Conservation (phyloP, 2,797 vertebrate genomes). For the Enoplosus armatus region DNA sequence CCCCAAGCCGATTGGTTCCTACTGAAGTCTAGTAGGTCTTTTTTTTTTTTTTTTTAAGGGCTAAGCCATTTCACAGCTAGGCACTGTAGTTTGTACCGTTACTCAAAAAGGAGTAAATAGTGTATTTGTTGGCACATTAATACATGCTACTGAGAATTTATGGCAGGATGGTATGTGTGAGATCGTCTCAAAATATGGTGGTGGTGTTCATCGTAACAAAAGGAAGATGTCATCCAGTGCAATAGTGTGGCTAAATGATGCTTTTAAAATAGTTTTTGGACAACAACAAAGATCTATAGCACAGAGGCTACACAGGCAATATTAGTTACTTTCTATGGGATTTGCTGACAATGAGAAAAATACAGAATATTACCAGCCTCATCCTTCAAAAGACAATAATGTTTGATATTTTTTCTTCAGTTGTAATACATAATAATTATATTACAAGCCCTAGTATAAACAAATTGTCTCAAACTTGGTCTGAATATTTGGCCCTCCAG, state of each 20-base stretch:
- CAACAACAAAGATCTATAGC: neutral
- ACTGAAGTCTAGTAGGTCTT: too few species aligned
- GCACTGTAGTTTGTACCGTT: accelerated
- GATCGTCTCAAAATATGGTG: neutral
- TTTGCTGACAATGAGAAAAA: neutral
- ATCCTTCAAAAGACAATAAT: neutral
- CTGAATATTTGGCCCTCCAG: neutral
- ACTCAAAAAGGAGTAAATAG: neutral
- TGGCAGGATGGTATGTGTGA: neutral
- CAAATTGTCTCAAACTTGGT: neutral
- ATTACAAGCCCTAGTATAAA: neutral
- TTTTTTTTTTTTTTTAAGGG: neutral
- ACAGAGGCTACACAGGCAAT: neutral
- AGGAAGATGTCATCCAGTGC: neutral
- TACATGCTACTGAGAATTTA: neutral
- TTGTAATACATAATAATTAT: neutral
- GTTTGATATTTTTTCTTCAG: neutral
- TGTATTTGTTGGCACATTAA: neutral
- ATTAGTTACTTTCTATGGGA: neutral
- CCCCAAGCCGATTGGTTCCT: neutral
- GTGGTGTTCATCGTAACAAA: neutral
- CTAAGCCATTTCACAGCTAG: neutral
- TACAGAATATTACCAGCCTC: neutral
- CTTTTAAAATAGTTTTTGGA: neutral
- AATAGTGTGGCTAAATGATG: neutral